Conservation (phyloP, 53 echinoderm and acorn worm genomes). For the Paracentrotus lividus region DNA sequence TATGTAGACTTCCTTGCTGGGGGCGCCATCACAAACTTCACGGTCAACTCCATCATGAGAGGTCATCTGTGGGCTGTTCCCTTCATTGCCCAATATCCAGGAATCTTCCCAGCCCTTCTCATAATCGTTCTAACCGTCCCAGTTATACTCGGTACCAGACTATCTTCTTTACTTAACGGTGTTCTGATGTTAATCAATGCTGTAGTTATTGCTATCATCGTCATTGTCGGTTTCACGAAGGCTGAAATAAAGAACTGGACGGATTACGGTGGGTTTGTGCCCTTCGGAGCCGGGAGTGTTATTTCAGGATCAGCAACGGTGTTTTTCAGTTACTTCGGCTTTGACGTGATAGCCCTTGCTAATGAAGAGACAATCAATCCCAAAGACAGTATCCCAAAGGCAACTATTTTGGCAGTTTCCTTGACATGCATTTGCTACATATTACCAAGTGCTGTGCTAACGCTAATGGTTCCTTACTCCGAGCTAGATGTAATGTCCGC, state of each 20-base stretch:
- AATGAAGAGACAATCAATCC: constrained; percentile 80
- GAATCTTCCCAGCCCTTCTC: constrained; percentile 68
- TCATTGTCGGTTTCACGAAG: neutral
- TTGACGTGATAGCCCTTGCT: constrained; percentile 81
- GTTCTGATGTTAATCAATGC: neutral
- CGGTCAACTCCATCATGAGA: constrained; percentile 68
- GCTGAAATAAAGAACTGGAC: constrained; percentile 49
- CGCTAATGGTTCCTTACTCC: constrained; percentile 77
- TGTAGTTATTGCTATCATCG: neutral
- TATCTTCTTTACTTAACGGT: constrained; percentile 69
- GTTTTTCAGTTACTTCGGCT: constrained; percentile 80
- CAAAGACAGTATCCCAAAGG: constrained; percentile 74
- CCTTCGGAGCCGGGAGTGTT: constrained; percentile 72
- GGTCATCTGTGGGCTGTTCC: constrained; percentile 66
- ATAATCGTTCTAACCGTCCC: constrained; percentile 53
- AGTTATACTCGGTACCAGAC: constrained; percentile 69
- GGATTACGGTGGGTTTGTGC: constrained; percentile 70
- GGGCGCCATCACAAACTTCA: constrained; percentile 75
- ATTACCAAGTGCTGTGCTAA: constrained; percentile 71
- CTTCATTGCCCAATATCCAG: constrained; percentile 77
- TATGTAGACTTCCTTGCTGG: constrained; percentile 78
- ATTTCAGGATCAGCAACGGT: constrained; percentile 77
- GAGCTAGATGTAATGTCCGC: constrained; percentile 73
- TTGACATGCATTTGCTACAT: constrained; percentile 74
- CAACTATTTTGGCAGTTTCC: constrained; percentile 67